Conservation (phyloP, 1,140 invertebrate species). For the Scaptodrosophila lebanonensis region DNA sequence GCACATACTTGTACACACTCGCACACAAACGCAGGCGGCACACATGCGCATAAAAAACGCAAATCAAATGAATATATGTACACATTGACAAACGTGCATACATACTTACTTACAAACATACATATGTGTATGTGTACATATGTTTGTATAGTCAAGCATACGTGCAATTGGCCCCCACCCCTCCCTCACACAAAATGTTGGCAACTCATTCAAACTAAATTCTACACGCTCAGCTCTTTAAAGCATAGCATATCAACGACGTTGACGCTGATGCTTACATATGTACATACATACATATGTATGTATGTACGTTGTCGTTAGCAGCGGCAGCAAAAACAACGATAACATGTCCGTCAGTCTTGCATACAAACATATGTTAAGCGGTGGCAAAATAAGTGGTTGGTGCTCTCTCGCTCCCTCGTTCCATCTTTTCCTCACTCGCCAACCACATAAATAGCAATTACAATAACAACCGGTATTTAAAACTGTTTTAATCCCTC, state of each 20-base stretch:
- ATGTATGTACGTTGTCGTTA: too few relatives aligned
- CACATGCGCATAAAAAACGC: slow-evolving; percentile 52
- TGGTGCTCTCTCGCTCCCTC: slow-evolving; percentile 1
- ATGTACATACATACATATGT: background rate
- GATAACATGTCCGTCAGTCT: too few relatives aligned
- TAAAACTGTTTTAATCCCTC: slow-evolving; percentile 44
- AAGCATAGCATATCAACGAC: slow-evolving; percentile 15
- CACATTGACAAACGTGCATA: slow-evolving; percentile 59
- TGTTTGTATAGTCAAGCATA: slow-evolving; percentile 7
- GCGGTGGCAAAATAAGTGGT: slow-evolving; percentile 9
- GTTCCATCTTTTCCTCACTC: slow-evolving; percentile 11
- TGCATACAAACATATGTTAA: slow-evolving; percentile 16
- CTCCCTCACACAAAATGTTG: background rate
- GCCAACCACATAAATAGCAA: slow-evolving; percentile 40
- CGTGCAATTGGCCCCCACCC: slow-evolving; percentile 15
- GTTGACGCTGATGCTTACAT: background rate
- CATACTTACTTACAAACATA: slow-evolving; percentile 1
- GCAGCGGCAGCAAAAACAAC: too few relatives aligned
- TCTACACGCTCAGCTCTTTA: slow-evolving; percentile 43
- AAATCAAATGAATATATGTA: slow-evolving; percentile 72
- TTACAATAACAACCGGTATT: slow-evolving; percentile 61
- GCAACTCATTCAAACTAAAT: slow-evolving; percentile 62
- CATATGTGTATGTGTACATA: slow-evolving; percentile 18
- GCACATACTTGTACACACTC: slow-evolving; percentile 33
- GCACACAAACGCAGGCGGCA: slow-evolving; percentile 17